Evolutionary conservation across 2,113 vertebrate species (phyloP), one percentile per base, ranked within the genome.

Genomic region (Spermophilus dauricus): DNA sequence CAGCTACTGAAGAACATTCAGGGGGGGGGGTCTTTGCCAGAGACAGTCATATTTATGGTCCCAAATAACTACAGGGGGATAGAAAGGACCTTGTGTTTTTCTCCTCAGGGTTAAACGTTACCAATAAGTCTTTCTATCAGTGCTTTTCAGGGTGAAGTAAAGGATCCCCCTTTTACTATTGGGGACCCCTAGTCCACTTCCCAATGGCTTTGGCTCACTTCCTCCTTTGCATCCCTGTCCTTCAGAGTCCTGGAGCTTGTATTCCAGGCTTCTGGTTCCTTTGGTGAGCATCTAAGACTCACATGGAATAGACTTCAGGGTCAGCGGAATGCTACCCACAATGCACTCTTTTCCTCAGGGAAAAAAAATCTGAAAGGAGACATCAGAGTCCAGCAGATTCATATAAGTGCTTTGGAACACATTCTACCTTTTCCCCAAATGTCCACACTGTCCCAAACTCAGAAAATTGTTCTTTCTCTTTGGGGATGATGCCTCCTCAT

Each of bases 121-220:
- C n/a, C n/a, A n/a, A n/a, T n/a, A n/a, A n/a, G n/a, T n/a, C n/a
- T n/a, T n/a, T n/a, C n/a, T n/a, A n/a, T n/a, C n/a, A n/a, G n/a
- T n/a, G n/a, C n/a, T n/a, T n/a, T n/a, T n/a, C n/a, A n/a, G n/a
- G n/a, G n/a, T n/a, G n/a, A n/a, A n/a, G n/a, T n/a, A n/a, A n/a
- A n/a, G n/a, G n/a, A n/a, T n/a, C n/a, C n/a, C n/a, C 24, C 8
- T 28, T 32, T 48, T 4, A 4, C 0, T 22, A 8, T 0, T 13
- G 3, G 4, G 4, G 37, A 16, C 2, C 17, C 17, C 24, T 5
- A 9, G 28, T 2, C 5, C 34, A 7, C 69, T 4, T 51, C 45
- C 18, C 28, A 34, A 16, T 14, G n/a, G 26, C 26, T 4, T 39
- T 16, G 5, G 30, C 16, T 67, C 14, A 1, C 30, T 84, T 7